Evolutionary conservation across 2,888 invertebrate species (phyloP).

Genomic region (Scaptomyza flava): DNA sequence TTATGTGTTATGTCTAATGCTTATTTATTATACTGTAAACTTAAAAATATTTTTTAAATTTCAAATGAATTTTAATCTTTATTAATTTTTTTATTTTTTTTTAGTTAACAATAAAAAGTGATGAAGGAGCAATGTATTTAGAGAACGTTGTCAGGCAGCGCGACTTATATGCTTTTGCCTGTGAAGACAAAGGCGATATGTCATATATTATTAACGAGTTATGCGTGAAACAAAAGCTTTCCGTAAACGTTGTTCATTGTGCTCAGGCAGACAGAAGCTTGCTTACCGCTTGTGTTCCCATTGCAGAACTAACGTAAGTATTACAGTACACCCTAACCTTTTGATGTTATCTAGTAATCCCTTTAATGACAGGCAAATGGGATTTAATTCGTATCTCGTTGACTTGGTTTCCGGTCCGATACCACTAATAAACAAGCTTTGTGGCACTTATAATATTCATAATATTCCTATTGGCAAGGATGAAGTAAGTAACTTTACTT

Average conservation of each 20-base stretch:
- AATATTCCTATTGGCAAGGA: constrained; percentile 89
- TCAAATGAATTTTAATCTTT: neutral
- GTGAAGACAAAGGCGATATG: constrained; percentile 92
- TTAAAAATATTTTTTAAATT: neutral
- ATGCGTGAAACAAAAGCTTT: constrained; percentile 76
- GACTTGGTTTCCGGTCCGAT: constrained; percentile 89
- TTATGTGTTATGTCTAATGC: neutral
- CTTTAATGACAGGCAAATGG: constrained; percentile 36
- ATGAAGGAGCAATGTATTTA: constrained; percentile 90
- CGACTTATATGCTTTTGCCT: constrained; percentile 94
- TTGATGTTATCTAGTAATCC: neutral
- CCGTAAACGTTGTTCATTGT: constrained; percentile 80
- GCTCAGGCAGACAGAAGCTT: constrained; percentile 67
- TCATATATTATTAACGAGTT: constrained; percentile 88
- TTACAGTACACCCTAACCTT: neutral
- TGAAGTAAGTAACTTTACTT: constrained; percentile 86
- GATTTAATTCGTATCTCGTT: constrained; percentile 89
- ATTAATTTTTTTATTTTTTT: no score
- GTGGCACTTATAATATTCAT: constrained; percentile 88
- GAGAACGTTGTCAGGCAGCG: constrained; percentile 89
- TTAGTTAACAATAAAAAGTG: constrained; percentile 83
- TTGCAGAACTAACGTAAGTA: constrained; percentile 86
- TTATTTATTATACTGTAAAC: neutral
- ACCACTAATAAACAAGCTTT: constrained; percentile 89
- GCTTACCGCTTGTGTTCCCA: constrained; percentile 85